A percentile compares a stretch with the other conserved stretches of the same genome.
Conservation (phyloP, 2,797 vertebrate genomes). For the Lophura swinhoii region DNA sequence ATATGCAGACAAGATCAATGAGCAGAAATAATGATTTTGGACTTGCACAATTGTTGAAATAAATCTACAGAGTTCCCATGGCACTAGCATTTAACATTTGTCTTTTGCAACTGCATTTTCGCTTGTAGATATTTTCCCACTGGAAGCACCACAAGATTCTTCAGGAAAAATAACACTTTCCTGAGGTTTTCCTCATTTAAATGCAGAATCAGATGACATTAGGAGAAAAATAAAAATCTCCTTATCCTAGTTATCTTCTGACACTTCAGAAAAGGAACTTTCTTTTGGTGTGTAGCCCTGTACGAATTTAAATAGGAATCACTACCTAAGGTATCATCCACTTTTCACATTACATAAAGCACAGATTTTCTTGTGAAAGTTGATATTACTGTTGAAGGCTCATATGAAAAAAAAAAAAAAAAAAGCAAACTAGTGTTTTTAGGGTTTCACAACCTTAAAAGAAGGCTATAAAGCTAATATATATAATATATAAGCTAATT, state of each 20-base stretch:
- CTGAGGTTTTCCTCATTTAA: slow-evolving; percentile 58
- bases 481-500: background rate
- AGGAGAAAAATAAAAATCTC: slow-evolving; percentile 58
- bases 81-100: slow-evolving; percentile 26
- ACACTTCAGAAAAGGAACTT: slow-evolving; percentile 59
- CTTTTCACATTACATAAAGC: slow-evolving; percentile 45
- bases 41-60: slow-evolving; percentile 11
- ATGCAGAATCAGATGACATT: slow-evolving; percentile 54
- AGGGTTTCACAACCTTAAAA: background rate
- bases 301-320: slow-evolving; percentile 12
- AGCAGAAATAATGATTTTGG: background rate
- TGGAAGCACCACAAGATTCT: slow-evolving; percentile 25
- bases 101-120: slow-evolving; percentile 25
- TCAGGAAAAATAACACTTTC: slow-evolving; percentile 57
- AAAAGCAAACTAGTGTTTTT: background rate
- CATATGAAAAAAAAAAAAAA: background rate
- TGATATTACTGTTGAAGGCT: slow-evolving; percentile 19
- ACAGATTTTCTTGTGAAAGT: slow-evolving; percentile 6
- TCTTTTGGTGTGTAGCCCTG: slow-evolving; percentile 30
- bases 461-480: background rate
- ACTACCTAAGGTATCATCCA: slow-evolving; percentile 11
- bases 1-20: background rate
- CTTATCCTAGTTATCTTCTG: slow-evolving; percentile 39
- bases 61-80: slow-evolving; percentile 11
- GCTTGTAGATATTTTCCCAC: slow-evolving; percentile 54